Evolutionary conservation across 53 echinoderm and acorn worm genomes (phyloP), one percentile per base, ranked within the genome.

Genomic region (Pentamera pediparva): DNA sequence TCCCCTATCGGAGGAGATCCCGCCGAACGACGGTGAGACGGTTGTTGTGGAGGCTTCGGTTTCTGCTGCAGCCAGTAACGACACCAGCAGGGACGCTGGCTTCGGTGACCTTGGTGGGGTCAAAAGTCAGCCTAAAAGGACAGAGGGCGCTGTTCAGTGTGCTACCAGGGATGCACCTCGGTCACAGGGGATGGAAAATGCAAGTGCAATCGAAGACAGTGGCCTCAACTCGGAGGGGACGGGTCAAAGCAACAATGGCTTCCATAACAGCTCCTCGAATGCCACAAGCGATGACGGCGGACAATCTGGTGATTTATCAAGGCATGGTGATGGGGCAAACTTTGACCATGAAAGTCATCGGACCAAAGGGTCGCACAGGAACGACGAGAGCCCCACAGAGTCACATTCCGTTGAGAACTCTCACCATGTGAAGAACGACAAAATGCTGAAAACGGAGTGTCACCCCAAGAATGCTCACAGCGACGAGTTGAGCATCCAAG

Each of bases 401-500:
- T 65, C 65, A 65, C 65, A 65, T 65, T 65, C 65, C 65, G 25
- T 39, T 65, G 24, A 34, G 40, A 65, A 65, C 15, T 65, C 40
- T 13, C 13, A 8, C 28, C 40, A 18, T 22, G 11, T 2, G 4
- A 65, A 37, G 25, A 25, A 38, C 11, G 28, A 27, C 65, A 65
- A 38, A 24, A 25, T 67, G 45, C 27, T 25, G 18, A 39, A 67
- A 41, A 39, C 12, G 5, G 26, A 22, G 22, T 43, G 29, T 29
- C 43, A 67, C n/a, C 67, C 67, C 28, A 2, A 43, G 29, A 45
- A 67, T 24, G 35, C 19, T 19, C 19, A 32, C 12, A 35, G 34
- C 3, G 43, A 41, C 17, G 67, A 67, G 45, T 3, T n/a, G 3
- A n/a, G n/a, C n/a, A n/a, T n/a, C n/a, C n/a, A n/a, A n/a, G n/a